Evolutionary conservation across 1,140 invertebrate species (phyloP).

Genomic region (Ooceraea biroi): DNA sequence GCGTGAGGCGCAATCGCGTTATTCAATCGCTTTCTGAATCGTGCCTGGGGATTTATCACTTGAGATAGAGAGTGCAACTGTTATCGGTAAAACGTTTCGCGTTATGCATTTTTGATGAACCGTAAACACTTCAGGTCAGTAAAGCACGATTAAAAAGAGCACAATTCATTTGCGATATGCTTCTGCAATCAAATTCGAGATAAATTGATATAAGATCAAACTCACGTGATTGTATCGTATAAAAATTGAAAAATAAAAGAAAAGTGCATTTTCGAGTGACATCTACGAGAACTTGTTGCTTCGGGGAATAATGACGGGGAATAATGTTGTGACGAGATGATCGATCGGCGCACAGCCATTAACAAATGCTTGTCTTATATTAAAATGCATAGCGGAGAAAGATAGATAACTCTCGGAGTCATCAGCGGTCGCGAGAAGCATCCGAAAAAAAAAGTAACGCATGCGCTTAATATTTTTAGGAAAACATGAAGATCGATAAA

Average conservation of each 20-base stretch:
- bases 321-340: slow-evolving; percentile 31
- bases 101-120: background rate
- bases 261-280: slow-evolving; percentile 10
- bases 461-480: slow-evolving; percentile 34
- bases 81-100: background rate
- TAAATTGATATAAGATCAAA: slow-evolving; percentile 18
- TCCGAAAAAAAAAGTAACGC: background rate
- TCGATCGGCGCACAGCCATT: slow-evolving; percentile 2
- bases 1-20: background rate
- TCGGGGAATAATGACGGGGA: slow-evolving; percentile 34
- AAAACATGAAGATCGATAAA: slow-evolving; percentile 21
- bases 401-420: background rate
- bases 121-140: background rate
- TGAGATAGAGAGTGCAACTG: background rate
- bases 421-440: background rate
- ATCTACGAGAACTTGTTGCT: slow-evolving; percentile 49
- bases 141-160: background rate
- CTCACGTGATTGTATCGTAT: background rate
- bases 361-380: slow-evolving; percentile 6
- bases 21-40: background rate
- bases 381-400: slow-evolving; percentile 31
- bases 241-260: background rate
- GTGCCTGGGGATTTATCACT: background rate
- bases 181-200: background rate
- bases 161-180: background rate